phyloP scores from a whole-genome alignment of 2,888 invertebrate genomes.

The Lasioglossum pauxillum region DNA sequence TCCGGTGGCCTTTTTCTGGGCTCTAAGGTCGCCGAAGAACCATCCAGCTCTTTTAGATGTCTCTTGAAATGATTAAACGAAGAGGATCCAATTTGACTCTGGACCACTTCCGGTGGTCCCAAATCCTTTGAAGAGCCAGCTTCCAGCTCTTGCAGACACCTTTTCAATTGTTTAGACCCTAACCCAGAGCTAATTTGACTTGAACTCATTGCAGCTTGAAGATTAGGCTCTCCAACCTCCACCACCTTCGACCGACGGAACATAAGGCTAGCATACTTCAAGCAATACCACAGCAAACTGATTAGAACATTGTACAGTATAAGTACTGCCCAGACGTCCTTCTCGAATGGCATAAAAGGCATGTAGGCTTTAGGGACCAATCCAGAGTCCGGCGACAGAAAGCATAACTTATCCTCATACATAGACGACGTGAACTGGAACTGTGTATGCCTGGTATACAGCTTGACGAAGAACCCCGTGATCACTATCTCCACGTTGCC shows the following conservation, averaged over 20 bases:
- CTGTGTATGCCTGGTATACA: conserved; percentile 46
- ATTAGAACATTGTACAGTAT: conserved; percentile 62
- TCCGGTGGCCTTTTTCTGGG: conserved; percentile 39
- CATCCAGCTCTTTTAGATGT: background rate
- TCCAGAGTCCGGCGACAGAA: conserved; percentile 67
- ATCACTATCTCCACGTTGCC: conserved; percentile 63
- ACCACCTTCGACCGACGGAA: background rate
- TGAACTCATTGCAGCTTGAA: background rate
- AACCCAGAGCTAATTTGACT: background rate
- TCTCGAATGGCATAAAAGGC: conserved; percentile 70
- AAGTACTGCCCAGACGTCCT: conserved; percentile 67
- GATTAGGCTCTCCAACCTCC: background rate
- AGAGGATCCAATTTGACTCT: background rate
- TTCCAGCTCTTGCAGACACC: background rate
- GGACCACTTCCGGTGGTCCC: too few species aligned
- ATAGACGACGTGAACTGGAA: conserved; percentile 67
- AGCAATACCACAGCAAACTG: conserved; percentile 66
- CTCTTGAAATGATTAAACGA: background rate
- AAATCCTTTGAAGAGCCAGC: background rate
- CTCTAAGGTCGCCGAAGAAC: background rate
- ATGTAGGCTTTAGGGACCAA: conserved; percentile 70
- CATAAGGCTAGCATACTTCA: conserved; percentile 36
- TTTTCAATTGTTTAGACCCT: background rate
- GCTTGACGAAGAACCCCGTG: conserved; percentile 69
- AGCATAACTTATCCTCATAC: conserved; percentile 71